Base-by-base conservation (phyloP, 1,140 invertebrate genomes). In the Copidosoma floridanum region DNA sequence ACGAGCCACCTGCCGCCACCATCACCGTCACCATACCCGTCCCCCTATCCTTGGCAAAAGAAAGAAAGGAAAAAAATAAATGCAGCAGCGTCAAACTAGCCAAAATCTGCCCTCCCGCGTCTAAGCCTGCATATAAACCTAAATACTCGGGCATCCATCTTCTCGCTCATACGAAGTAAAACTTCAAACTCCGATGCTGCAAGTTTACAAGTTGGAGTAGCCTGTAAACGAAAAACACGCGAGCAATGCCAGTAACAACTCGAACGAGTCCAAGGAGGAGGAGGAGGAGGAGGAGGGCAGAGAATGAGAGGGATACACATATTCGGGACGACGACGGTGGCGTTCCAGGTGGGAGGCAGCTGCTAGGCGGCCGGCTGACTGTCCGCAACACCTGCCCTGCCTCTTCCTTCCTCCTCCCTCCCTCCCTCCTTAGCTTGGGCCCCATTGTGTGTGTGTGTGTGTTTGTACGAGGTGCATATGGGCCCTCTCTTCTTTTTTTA, bases 261-360 rank as follows among this genome's bases (percentile, higher is more conserved):
- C 26, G 44, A 18, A 29, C 26, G 43, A 27, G 41, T 29, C 51
- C 35, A 16, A 12, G 44, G 26, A 29, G 26, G 37, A 27, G 21
- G 37, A 11, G 14, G 51, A 27, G 38, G 16, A 14, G 12, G 37
- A 41, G 37, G 23, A 37, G 20, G 21, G 16, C 43, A 48, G 32
- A 11, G 43, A 21, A 48, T n/a, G 14, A 37, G 46, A 48, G 37
- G 38, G 27, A 44, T 27, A 41, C 46, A 55, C 8, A 8, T 20
- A n/a, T n/a, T n/a, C 29, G 6, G 29, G 29, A 8, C 6, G 14
- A 11, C n/a, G n/a, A 24, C 23, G 20, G 23, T 24, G 12, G 43
- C 53, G 60, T 70, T 68, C 74, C 73, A 74, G 74, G 71, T 75
- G 73, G 72, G 72, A 74, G 73, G 72, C 74, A 75, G 74, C 73